These are phyloP conservation scores for Eudasyphora cyanicolor DNA, from an alignment of 2,888 invertebrate species.

Conservation along the genomic window DNA sequence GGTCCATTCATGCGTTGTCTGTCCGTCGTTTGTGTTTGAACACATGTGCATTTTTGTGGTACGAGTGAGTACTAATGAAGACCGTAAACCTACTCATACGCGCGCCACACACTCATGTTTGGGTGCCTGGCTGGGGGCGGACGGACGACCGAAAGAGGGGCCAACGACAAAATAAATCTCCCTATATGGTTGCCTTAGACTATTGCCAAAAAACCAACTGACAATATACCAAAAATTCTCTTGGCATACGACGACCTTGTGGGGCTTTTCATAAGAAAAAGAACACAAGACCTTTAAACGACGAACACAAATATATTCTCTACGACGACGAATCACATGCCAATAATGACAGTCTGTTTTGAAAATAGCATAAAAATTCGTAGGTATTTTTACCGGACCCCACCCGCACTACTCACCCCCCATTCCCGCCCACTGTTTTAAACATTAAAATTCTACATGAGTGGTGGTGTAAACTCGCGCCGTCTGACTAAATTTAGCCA, in stretches of 20 bases:
- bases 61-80: too few relatives aligned
- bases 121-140: not conserved
- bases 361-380: constrained; percentile 19
- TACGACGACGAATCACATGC: constrained; percentile 64
- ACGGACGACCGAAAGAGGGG: constrained; percentile 20
- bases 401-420: not conserved
- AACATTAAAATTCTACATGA: too few relatives aligned
- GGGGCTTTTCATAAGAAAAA: constrained; percentile 47
- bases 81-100: constrained; percentile 52
- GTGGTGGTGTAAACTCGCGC: constrained; percentile 50
- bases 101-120: not conserved
- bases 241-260: constrained; percentile 62
- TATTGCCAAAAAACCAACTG: constrained; percentile 54
- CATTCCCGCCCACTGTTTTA: not conserved
- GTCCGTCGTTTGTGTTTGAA: not conserved
- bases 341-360: constrained; percentile 20
- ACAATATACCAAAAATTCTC: constrained; percentile 19
- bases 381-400: constrained; percentile 7
- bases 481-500: constrained; percentile 72
- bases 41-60: constrained; percentile 3
- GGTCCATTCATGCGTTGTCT: not conserved
- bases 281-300: constrained; percentile 5
- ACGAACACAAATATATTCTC: constrained; percentile 21
- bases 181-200: constrained; percentile 57
- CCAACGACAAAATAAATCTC: constrained; percentile 51